phyloP scores from a whole-genome alignment of 2,797 vertebrate genomes.

The Clarias fuscus region DNA sequence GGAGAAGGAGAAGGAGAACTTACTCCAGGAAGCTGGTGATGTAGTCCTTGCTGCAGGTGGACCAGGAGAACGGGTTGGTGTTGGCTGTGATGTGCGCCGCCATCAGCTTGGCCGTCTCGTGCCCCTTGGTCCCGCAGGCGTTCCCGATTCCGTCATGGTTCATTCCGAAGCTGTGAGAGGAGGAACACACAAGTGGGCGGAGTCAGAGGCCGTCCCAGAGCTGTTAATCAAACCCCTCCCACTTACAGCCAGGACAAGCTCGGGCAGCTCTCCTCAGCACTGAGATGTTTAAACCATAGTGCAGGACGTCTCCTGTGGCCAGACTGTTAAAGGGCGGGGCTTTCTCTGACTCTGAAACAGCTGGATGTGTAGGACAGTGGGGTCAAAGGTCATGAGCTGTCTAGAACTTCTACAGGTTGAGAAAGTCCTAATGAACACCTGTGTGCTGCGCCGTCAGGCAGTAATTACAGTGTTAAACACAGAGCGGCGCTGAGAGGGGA shows the following conservation, averaged over 20 bases:
- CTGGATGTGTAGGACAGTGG: conserved; percentile 68
- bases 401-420: conserved; percentile 70
- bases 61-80: conserved; percentile 99
- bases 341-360: conserved; percentile 70
- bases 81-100: conserved; percentile 98
- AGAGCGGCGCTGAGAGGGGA: conserved; percentile 34
- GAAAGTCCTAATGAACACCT: conserved; percentile 77
- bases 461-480: conserved; percentile 71
- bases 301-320: conserved; percentile 54
- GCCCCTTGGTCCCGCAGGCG: conserved; percentile 96
- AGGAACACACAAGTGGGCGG: conserved; percentile 45
- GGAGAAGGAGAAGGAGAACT: conserved; percentile 71
- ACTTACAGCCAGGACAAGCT: conserved; percentile 43
- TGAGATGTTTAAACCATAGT: conserved; percentile 44
- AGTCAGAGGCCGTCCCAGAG: conserved; percentile 17
- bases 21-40: conserved; percentile 99
- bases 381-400: conserved; percentile 76
- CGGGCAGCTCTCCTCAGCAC: conserved; percentile 26
- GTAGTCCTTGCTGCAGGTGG: conserved; percentile 97
- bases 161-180: conserved; percentile 93
- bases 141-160: conserved; percentile 99
- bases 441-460: conserved; percentile 73
- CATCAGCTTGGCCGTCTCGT: conserved; percentile 98
- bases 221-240: conserved; percentile 19
- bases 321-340: conserved; percentile 62